A percentile compares a stretch with the other conserved stretches of the same genome.
These are phyloP conservation scores for Oxytorus armatus DNA, from an alignment of 2,888 invertebrate species.

Conservation along the genomic window DNA sequence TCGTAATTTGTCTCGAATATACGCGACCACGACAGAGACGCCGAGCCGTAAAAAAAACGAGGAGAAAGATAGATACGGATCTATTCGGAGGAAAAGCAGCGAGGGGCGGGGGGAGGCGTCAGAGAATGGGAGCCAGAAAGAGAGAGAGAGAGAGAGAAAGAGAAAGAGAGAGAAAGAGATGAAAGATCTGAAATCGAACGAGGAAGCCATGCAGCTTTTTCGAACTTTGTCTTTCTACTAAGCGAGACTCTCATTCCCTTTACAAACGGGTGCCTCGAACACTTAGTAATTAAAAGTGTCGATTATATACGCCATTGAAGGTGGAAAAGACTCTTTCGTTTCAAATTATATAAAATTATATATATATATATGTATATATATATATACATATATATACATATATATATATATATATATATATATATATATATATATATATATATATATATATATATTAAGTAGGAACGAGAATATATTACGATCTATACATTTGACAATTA, in stretches of 20 bases:
- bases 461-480: background rate
- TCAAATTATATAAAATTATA: conserved; percentile 41
- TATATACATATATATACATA: background rate
- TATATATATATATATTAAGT: background rate
- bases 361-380: background rate
- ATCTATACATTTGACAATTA: conserved; percentile 10
- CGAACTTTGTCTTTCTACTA: conserved; percentile 32
- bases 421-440: conserved; percentile 5
- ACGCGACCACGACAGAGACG: conserved; percentile 63
- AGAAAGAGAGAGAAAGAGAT: conserved; percentile 55
- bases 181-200: conserved; percentile 72
- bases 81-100: conserved; percentile 50
- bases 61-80: conserved; percentile 68
- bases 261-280: conserved; percentile 57
- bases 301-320: conserved; percentile 78
- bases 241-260: conserved; percentile 36
- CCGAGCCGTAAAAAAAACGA: conserved; percentile 56
- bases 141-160: conserved; percentile 34
- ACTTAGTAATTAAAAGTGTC: conserved; percentile 81
- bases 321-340: conserved; percentile 39
- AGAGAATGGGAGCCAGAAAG: conserved; percentile 13
- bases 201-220: conserved; percentile 53
- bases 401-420: background rate
- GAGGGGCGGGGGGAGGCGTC: conserved; percentile 6
- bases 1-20: conserved; percentile 72